A percentile compares a stretch with the other conserved stretches of the same genome.
Conservation (phyloP, 2,797 vertebrate genomes). For the Sebastes goodei region DNA sequence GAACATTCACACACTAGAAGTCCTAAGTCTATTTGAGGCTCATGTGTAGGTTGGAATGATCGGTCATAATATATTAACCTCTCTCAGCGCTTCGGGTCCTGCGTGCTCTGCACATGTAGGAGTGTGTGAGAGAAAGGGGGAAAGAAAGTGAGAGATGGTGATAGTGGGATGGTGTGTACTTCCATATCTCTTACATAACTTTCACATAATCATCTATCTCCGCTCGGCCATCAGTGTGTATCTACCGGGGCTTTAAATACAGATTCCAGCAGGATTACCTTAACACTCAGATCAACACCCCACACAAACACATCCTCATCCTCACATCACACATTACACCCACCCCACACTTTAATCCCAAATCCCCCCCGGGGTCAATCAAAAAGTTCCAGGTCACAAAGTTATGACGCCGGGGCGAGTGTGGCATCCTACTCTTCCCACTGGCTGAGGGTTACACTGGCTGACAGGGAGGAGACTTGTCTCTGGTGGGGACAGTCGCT, state of each 20-base stretch:
- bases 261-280: constrained; percentile 59
- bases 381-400: constrained; percentile 65
- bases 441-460: constrained; percentile 57
- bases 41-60: constrained; percentile 51
- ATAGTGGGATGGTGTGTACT: constrained; percentile 33
- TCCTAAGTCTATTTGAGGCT: constrained; percentile 57
- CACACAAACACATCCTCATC: neutral
- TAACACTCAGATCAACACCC: constrained; percentile 17
- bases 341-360: constrained; percentile 36
- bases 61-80: constrained; percentile 67
- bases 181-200: constrained; percentile 63
- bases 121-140: constrained; percentile 27
- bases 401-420: constrained; percentile 22
- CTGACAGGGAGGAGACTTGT: constrained; percentile 48
- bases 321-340: constrained; percentile 20
- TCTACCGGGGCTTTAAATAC: constrained; percentile 38
- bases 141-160: constrained; percentile 10
- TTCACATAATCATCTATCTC: constrained; percentile 27
- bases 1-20: neutral
- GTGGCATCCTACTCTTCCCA: constrained; percentile 25
- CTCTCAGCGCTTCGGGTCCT: constrained; percentile 45
- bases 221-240: constrained; percentile 16
- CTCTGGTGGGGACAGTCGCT: constrained; percentile 48
- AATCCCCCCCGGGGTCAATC: constrained; percentile 56
- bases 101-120: constrained; percentile 44